Base-by-base conservation (phyloP, 2,888 invertebrate genomes). In the Synanthedon formicaeformis region DNA sequence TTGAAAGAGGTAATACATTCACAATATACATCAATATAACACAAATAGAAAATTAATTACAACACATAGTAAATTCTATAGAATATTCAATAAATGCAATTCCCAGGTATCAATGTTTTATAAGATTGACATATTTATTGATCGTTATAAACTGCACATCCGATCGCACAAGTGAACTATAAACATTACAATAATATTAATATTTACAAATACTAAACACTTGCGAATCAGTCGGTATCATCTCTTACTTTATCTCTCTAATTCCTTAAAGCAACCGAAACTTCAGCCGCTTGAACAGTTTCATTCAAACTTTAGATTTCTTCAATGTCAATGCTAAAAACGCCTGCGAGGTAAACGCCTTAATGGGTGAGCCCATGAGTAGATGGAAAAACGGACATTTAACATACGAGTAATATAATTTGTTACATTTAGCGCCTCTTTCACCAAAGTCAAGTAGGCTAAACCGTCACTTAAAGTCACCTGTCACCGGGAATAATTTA, bases 171-270 rank as follows among this genome's bases (percentile, higher is more conserved):
- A 75, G 78, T 78, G 78, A 70, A 63, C 58, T 62, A 71, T 67
- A 75, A 23, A 71, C 71, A 68, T 78, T 70, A 74, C 70, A 65
- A 60, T 74, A 63, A 61, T 34, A 6, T 75, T 79, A 77, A 78
- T 86, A 86, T 87, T 78, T 87, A 87, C 86, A 85, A 67, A 10
- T 69, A 73, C 76, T 81, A 81, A 75, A 83, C 83, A 83, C 80
- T 81, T 78, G 79, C 73, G 77, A 73, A 75, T 85, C 86, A 84
- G 86, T 86, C 86, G 75, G 68, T 77, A 77, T 69, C 64, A 51
- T 62, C 57, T 60, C 64, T 69, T 67, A 69, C 64, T 64, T 63
- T 68, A 66, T 61, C 55, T 56, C 27, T 71, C 64, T 70, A 62
- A 57, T 54, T 54, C 52, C 60, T 67, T 72, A 72, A 67, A 71